Evolutionary conservation across 2,113 vertebrate genomes (phyloP), one percentile per base, ranked within the genome.

Genomic region (Sapajus apella): DNA sequence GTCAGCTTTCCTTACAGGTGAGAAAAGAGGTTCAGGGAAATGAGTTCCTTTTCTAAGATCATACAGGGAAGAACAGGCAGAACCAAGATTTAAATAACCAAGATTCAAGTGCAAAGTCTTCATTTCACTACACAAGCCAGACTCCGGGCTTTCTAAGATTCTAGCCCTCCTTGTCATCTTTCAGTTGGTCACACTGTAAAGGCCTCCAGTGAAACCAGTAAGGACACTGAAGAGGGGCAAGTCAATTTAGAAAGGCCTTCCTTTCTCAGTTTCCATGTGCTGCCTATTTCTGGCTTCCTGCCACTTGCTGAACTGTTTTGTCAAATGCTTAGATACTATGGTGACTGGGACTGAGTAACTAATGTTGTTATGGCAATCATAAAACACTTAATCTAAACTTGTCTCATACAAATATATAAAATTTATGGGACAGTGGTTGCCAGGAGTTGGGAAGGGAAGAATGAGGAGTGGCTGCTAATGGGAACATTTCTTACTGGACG

Each of bases 241-340:
- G 72, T 93, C 56, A 37, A 8, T 4, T 61, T n/a, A 50, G 12
- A 88, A 58, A 66, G 7, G 43, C 58, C 50, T 73, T 83, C 72
- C 82, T 93, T 87, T 50, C 30, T 83, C 23, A 40, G 1, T 58
- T 66, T 87, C 64, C 40, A 56, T 8, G 11, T 20, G 23, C 85
- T 96, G 8, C 13, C 37, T n/a, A 61, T 68, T 79, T 85, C 79
- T 91, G 92, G 66, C 95, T 80, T 95, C 72, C 35, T 68, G 77
- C 45, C 89, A 91, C 21, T 52, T 82, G 72, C 79, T 56, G 75
- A 90, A 55, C 55, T 96, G 76, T 92, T 96, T 73, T 66, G 55
- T 87, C 64, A 91, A 81, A 70, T 55, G 82, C 52, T 93, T 97
- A 75, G 94, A 86, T 70, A 86, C 94, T 56, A 76, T 86, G 89